These are phyloP conservation scores for Diorhabda elongata DNA, from an alignment of 1,140 invertebrate genomes.

Conservation along the genomic window DNA sequence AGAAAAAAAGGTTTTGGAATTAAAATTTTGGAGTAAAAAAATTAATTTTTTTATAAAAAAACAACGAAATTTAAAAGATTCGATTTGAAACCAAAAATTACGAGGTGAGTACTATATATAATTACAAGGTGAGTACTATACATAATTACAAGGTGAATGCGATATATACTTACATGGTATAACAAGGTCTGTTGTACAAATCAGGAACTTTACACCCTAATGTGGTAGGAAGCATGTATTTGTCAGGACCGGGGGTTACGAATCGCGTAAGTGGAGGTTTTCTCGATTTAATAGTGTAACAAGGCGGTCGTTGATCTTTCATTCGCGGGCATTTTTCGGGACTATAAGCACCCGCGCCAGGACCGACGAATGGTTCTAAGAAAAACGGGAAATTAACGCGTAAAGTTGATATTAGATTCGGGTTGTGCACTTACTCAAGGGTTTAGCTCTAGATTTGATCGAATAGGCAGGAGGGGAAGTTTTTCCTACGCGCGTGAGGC, in stretches of 20 bases:
- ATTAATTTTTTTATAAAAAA: too few species aligned
- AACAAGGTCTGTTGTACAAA: slow-evolving; percentile 45
- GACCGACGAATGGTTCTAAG: slow-evolving; percentile 36
- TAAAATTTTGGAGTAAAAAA: too few species aligned
- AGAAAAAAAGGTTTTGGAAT: too few species aligned
- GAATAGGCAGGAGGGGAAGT: slow-evolving; percentile 49
- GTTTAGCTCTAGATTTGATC: slow-evolving; percentile 35
- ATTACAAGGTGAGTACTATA: too few species aligned
- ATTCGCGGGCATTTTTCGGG: slow-evolving; percentile 50
- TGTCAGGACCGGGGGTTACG: slow-evolving; percentile 57
- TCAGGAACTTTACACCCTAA: slow-evolving; percentile 45
- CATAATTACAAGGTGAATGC: too few species aligned
- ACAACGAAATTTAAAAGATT: too few species aligned
- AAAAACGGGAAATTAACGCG: neutral
- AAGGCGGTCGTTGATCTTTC: slow-evolving; percentile 50
- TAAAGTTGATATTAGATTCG: too few species aligned
- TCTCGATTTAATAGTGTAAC: slow-evolving; percentile 54
- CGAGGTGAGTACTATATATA: too few species aligned
- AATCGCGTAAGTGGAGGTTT: slow-evolving; percentile 27
- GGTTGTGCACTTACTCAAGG: slow-evolving; percentile 24
- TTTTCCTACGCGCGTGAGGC: slow-evolving; percentile 47
- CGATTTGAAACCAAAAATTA: too few species aligned
- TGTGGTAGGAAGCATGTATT: slow-evolving; percentile 51
- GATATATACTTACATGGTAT: slow-evolving; percentile 46
- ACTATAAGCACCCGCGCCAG: slow-evolving; percentile 56